Evolutionary conservation across 2,888 invertebrate species (phyloP).

Genomic region (Marronus borbonicus): DNA sequence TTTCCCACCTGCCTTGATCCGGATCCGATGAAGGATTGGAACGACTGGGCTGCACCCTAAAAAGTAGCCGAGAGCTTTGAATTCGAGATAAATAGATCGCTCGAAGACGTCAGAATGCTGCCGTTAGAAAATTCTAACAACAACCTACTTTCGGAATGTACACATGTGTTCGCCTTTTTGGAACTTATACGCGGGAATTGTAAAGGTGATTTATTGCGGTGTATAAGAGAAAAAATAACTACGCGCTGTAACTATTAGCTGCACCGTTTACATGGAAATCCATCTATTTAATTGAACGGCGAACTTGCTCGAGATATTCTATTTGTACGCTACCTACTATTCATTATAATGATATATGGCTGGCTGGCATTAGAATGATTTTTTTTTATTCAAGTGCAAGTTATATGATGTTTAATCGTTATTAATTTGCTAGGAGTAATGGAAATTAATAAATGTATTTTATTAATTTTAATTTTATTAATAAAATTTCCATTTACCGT

Average conservation of each 20-base stretch:
- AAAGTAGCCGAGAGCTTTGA: conserved; percentile 57
- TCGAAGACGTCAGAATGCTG: too few species aligned
- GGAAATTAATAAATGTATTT: too few species aligned
- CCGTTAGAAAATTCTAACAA: too few species aligned
- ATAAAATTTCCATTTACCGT: too few species aligned
- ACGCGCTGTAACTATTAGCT: not conserved
- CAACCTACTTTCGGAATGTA: conserved; percentile 13
- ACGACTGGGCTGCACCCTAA: conserved; percentile 82
- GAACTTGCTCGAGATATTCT: too few species aligned
- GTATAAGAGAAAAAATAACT: not conserved
- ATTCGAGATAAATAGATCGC: not conserved
- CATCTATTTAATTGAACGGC: not conserved
- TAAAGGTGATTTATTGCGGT: not conserved
- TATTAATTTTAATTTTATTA: too few species aligned
- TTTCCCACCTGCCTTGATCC: conserved; percentile 73
- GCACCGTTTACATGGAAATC: not conserved
- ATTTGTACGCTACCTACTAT: too few species aligned
- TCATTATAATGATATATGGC: not conserved
- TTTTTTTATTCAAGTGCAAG: too few species aligned
- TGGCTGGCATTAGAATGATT: not conserved
- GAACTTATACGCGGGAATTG: not conserved
- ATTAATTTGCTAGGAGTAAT: too few species aligned
- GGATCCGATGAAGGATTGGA: conserved; percentile 78
- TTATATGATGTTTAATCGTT: too few species aligned
- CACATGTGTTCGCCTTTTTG: not conserved